Evolutionary conservation across 1,140 invertebrate species (phyloP), one percentile per base, ranked within the genome.

Genomic region (Drosophila kepulauana): DNA sequence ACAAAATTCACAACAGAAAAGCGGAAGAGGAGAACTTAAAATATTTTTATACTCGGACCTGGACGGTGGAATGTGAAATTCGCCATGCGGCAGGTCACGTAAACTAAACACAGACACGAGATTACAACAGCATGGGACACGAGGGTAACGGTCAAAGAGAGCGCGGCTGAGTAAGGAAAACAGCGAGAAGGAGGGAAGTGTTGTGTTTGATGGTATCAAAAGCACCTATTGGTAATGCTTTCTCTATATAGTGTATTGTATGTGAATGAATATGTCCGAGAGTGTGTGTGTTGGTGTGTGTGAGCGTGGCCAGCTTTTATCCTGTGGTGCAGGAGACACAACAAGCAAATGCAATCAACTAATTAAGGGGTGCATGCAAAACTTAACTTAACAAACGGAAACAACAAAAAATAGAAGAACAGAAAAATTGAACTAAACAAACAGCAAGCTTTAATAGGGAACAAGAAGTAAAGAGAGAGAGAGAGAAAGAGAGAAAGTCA

Each of bases 361-460:
- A 88, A 88, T 84, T 84, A 86, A 89, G 75, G 65, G 70, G 4
- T 59, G 62, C 81, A 89, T 89, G 81, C 81, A 76, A 79, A 81
- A 64, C 51, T 10, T 16, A 70, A 70, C 52, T 51, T 49, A 85
- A 43, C 62, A 67, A 70, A 57, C 46, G 11, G 20, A 41, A 51
- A 11, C 25, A 20, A 65, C 25, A 58, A 16, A 45, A 5, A 59
- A 16, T n/a, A 56, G 30, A 49, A 33, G 7, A 35, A 5, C 20
- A 20, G 16, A 13, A 48, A 49, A 15, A 6, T 16, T 38, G 8
- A 33, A 13, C 2, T 5, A 43, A 62, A 41, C 38, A 28, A 52
- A 54, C 48, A 69, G 28, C 57, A 41, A 62, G 10, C 28, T 48
- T 10, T 48, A 7, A 48, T 33, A 15, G 45, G 46, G 20, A 25